Evolutionary conservation across 1,140 invertebrate genomes (phyloP), one percentile per base, ranked within the genome.

Genomic region (Ditylenchus dipsaci): DNA sequence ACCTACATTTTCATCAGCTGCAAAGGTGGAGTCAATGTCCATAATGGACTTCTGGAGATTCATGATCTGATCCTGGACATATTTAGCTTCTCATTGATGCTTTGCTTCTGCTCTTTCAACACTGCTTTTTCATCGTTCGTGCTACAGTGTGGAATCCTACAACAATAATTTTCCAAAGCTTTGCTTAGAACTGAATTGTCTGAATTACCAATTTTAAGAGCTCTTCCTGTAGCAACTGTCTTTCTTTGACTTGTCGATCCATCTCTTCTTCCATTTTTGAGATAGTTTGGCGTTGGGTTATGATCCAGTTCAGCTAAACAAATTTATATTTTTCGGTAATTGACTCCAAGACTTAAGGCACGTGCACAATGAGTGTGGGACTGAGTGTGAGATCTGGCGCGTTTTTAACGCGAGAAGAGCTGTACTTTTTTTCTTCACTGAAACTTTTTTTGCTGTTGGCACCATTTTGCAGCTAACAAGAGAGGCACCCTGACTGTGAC

Each of bases 31-130:
- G 26, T 63, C 60, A 8, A 65, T 59, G 11, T 67, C 29, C 19
- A 21, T 43, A 3, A 67, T 67, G 17, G 58, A 17, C 13, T 65
- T 67, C 21, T 65, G 65, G 27, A 47, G 29, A 17, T 65, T 23
- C 19, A 23, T 49, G 21, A 63, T 63, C 21, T 67, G 62, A 26
- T 68, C 73, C 38, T 75, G 71, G 5, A 75, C 63, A 58, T 75
- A 75, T 1, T 53, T 11, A 75, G 68, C 49, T 75, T 75, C 19
- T 65, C 23, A 29, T 63, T 69, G 23, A 33, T 49, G 49, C 45
- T 56, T n/a, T 75, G 66, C 17, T 65, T 57, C 11, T 73, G 38
- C 33, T 75, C 73, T 23, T 49, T 7, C 21, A 75, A 38, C 21
- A 59, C 66, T 23, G 61, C 63, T 27, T 66, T n/a, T 19, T 75